Evolutionary conservation across 2,888 invertebrate genomes (phyloP).

Genomic region (Chaitophorus viminalis): DNA sequence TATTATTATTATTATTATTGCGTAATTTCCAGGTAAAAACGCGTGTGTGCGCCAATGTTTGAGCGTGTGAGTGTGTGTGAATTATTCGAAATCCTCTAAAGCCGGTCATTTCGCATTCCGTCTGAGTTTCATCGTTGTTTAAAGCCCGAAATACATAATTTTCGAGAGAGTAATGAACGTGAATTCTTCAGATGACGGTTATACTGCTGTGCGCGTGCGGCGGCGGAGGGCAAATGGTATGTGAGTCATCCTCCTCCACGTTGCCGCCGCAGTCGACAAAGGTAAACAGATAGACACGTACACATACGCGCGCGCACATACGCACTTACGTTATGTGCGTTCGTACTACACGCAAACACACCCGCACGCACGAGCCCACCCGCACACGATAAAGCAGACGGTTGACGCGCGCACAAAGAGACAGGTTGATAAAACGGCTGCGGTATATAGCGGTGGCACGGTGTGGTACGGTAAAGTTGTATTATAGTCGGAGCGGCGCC

Average conservation of each 20-base stretch:
- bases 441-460: neutral
- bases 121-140: conserved; percentile 17
- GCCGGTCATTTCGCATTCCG: conserved; percentile 50
- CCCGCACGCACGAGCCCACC: neutral
- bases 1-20: neutral
- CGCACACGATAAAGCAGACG: neutral
- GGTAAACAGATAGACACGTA: conserved; percentile 10
- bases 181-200: conserved; percentile 54
- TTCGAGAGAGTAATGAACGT: conserved; percentile 48
- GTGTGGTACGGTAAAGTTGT: neutral
- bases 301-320: neutral
- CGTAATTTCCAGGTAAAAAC: conserved; percentile 1
- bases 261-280: conserved; percentile 14
- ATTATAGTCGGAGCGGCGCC: neutral
- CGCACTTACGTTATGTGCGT: no score
- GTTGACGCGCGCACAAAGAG: conserved; percentile 15
- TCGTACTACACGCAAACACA: neutral
- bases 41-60: neutral
- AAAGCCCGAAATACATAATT: conserved; percentile 44
- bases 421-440: conserved; percentile 36
- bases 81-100: conserved; percentile 47
- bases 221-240: conserved; percentile 3
- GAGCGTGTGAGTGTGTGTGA: neutral
- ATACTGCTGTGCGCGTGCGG: no score
- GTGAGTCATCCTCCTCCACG: neutral